Base-by-base conservation (phyloP, 1,140 invertebrate species). In the Wasmannia auropunctata region DNA sequence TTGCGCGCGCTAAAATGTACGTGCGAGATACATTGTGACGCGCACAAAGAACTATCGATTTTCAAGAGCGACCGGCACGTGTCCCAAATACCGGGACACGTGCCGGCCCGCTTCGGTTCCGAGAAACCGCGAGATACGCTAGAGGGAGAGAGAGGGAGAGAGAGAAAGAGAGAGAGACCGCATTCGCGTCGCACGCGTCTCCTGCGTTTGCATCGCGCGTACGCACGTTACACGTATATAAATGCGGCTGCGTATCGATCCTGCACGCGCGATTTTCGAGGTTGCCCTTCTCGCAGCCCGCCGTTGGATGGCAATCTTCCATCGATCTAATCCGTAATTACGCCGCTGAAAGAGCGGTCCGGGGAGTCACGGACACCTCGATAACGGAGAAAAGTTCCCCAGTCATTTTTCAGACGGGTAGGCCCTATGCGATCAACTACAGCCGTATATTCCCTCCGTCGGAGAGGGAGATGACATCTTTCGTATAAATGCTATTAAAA, bases 311-410 rank as follows among this genome's bases (percentile, higher is more conserved):
- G 90, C 86, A 89, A 88, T 84, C 81, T 89, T 81, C 74, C 90
- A 91, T 92, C 90, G 90, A 92, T 89, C 92, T 92, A 91, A 93
- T 91, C 92, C 92, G 87, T 91, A 93, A 93, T 93, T 92, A 93
- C 92, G 76, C 85, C 76, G 85, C 92, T 93, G 93, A 94, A 92
- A 90, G 92, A 92, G 90, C 85, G 86, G 87, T 89, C 88, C 84
- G 70, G 91, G n/a, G 79, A 83, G 65, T 83, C 79, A 83, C 51
- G 54, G 67, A 83, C 51, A 83, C 79, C 67, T 83, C 79, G 79
- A 83, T 74, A 83, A 74, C 79, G 51, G 51, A 83, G 79, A 72
- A 72, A 72, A 83, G 67, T 72, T 43, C 51, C 37, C 67, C 37
- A 83, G 67, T 83, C 79, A 74, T 83, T 83, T 83, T 83, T 83